These are phyloP conservation scores for Antheraea pernyi DNA, from an alignment of 1,140 invertebrate species.

Conservation along the genomic window DNA sequence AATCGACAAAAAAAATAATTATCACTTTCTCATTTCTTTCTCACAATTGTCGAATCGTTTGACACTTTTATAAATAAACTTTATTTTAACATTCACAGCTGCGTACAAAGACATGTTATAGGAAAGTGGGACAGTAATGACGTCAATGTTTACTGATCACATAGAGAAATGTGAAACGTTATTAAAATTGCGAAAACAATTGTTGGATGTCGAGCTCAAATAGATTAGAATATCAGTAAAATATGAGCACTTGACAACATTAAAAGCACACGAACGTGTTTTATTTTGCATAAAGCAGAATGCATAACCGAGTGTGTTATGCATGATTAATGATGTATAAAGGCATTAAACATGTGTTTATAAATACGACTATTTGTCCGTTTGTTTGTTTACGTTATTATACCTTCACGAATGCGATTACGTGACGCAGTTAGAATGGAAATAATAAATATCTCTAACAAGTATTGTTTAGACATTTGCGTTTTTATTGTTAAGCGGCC, in stretches of 20 bases:
- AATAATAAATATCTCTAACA: background rate
- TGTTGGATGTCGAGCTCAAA: background rate
- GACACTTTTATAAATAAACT: background rate
- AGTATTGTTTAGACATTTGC: background rate
- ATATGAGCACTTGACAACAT: background rate
- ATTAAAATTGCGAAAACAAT: constrained; percentile 5
- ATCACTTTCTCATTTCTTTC: too few relatives aligned
- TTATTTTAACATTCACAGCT: background rate
- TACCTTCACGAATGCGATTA: background rate
- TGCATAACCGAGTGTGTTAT: background rate
- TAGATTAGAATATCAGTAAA: background rate
- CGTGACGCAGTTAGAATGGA: background rate
- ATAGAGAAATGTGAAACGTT: background rate
- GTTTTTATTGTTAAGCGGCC: background rate
- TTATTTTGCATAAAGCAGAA: background rate
- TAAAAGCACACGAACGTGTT: background rate
- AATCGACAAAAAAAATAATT: too few relatives aligned
- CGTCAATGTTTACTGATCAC: background rate
- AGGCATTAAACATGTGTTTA: background rate
- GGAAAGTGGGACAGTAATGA: constrained; percentile 2
- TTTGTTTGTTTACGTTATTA: background rate
- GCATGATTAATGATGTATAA: background rate
- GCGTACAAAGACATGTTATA: background rate
- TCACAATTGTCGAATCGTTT: background rate
- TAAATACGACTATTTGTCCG: background rate